Conservation (phyloP, 2,113 vertebrate genomes). For the Sorex fumeus region DNA sequence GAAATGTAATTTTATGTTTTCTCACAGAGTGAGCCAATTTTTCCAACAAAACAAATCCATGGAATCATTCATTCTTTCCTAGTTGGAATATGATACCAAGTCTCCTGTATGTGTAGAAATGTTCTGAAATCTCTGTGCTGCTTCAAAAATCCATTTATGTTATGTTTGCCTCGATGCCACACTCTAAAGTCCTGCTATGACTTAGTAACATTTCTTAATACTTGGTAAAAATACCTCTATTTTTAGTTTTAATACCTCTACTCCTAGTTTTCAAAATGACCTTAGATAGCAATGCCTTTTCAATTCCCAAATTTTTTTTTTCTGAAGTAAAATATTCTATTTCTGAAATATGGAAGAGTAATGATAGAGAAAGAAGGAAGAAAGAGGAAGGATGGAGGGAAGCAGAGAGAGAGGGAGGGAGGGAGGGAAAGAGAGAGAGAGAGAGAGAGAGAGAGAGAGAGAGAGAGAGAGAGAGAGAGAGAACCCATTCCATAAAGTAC, state of each 20-base stretch:
- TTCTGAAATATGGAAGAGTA: no score
- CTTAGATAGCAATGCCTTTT: slow-evolving; percentile 14
- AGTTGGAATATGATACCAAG: neutral
- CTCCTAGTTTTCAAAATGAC: slow-evolving; percentile 27
- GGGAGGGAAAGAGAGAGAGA: no score
- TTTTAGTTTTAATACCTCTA: no score
- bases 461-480: no score
- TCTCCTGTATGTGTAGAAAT: neutral
- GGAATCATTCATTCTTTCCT: slow-evolving; percentile 21
- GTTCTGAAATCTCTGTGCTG: neutral
- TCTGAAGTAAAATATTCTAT: neutral
- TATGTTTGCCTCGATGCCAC: no score
- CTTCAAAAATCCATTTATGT: neutral
- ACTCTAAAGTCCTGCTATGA: neutral
- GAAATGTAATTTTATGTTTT: slow-evolving; percentile 47
- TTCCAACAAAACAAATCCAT: neutral
- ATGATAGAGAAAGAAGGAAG: no score
- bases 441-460: no score
- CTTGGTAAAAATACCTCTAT: slow-evolving; percentile 34
- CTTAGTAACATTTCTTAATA: slow-evolving; percentile 21
- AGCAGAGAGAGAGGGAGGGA: no score
- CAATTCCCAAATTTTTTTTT: neutral
- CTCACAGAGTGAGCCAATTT: neutral
- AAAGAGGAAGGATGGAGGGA: no score
- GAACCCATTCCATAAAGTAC: no score